Percentiles rank a stretch among this genome's conserved stretches.
Evolutionary conservation across 2,797 vertebrate species (phyloP).

Genomic region (Acanthurus tractus): DNA sequence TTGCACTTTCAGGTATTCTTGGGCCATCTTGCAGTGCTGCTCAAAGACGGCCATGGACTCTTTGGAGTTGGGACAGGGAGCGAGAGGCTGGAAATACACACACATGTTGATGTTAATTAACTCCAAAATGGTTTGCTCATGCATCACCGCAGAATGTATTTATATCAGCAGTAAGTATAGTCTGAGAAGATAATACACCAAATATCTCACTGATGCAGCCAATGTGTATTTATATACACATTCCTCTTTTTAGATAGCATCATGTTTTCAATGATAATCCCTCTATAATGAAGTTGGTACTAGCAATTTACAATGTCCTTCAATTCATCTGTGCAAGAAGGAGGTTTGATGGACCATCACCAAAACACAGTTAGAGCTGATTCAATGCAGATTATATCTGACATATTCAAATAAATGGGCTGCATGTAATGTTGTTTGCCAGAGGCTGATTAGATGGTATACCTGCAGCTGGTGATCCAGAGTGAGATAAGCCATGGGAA

Average conservation of each 20-base stretch:
- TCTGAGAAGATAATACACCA: slow-evolving; percentile 59
- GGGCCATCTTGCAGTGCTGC: slow-evolving; percentile 99
- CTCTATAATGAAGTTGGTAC: slow-evolving; percentile 44
- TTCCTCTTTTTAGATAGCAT: slow-evolving; percentile 68
- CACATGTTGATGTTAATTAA: slow-evolving; percentile 59
- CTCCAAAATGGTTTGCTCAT: slow-evolving; percentile 69
- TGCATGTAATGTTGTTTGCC: background rate
- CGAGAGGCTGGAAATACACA: slow-evolving; percentile 91
- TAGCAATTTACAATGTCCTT: slow-evolving; percentile 10
- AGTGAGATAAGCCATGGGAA: slow-evolving; percentile 99
- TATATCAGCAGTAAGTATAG: slow-evolving; percentile 69
- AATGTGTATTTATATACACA: slow-evolving; percentile 69
- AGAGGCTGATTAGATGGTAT: slow-evolving; percentile 31
- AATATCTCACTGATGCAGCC: slow-evolving; percentile 42
- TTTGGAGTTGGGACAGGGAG: slow-evolving; percentile 99
- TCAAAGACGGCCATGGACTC: slow-evolving; percentile 99
- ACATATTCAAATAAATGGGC: background rate
- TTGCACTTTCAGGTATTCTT: slow-evolving; percentile 99
- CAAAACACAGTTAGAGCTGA: background rate
- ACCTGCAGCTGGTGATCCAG: slow-evolving; percentile 99
- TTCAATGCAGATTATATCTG: background rate
- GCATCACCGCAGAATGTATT: slow-evolving; percentile 72
- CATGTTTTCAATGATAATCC: slow-evolving; percentile 52
- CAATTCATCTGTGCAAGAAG: slow-evolving; percentile 2
- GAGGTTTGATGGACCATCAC: background rate